Conservation (phyloP, 1,140 invertebrate genomes). For the Drosophila yakuba region DNA sequence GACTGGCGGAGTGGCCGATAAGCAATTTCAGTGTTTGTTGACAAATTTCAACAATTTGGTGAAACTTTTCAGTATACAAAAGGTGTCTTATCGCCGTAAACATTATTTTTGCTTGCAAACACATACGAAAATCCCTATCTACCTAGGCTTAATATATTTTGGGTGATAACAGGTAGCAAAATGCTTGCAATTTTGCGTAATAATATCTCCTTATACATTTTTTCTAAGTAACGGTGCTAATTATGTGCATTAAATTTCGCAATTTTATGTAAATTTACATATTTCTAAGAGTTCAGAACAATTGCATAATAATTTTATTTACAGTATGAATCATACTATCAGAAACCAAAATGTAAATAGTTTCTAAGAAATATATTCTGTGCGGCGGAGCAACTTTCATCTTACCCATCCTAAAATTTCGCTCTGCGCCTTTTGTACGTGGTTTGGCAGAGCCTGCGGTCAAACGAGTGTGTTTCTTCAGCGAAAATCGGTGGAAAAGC, state of each 20-base stretch:
- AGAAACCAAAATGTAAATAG: too few relatives aligned
- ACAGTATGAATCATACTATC: too few relatives aligned
- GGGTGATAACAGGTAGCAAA: background rate
- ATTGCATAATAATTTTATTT: too few relatives aligned
- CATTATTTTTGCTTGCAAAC: background rate
- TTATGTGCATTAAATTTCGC: background rate
- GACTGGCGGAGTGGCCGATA: background rate
- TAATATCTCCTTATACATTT: too few relatives aligned
- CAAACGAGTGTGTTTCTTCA: slow-evolving; percentile 28
- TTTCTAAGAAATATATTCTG: too few relatives aligned
- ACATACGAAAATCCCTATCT: background rate
- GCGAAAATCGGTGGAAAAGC: slow-evolving; percentile 58
- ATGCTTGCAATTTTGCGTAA: background rate
- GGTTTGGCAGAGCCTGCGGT: slow-evolving; percentile 43
- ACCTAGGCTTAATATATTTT: background rate
- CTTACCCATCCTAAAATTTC: slow-evolving; percentile 44
- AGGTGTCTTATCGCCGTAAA: background rate
- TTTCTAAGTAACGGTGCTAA: background rate
- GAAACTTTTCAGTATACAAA: background rate
- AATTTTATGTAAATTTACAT: background rate
- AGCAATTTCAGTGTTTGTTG: background rate
- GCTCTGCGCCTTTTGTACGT: slow-evolving; percentile 16
- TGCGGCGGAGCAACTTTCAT: background rate
- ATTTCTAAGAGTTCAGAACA: too few relatives aligned
- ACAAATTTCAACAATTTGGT: background rate